Conservation (phyloP, 2,888 invertebrate species). For the Craniophora ligustri region DNA sequence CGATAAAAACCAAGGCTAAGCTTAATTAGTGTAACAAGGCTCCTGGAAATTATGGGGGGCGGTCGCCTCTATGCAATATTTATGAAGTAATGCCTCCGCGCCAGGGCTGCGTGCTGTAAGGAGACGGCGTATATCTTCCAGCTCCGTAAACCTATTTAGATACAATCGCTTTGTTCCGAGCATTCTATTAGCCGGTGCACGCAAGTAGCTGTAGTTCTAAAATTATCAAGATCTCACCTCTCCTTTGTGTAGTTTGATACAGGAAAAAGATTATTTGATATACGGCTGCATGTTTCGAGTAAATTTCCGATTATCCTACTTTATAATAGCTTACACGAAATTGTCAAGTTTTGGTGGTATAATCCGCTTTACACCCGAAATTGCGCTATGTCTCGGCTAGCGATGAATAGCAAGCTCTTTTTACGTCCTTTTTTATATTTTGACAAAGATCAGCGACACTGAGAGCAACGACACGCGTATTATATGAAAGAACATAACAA, state of each 20-base stretch:
- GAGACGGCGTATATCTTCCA: conserved; percentile 62
- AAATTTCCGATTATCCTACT: conserved; percentile 25
- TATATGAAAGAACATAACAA: conserved; percentile 21
- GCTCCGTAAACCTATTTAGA: conserved; percentile 73
- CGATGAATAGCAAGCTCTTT: conserved; percentile 3
- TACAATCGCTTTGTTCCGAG: conserved; percentile 67
- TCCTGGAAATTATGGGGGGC: conserved; percentile 62
- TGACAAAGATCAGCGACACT: conserved; percentile 18
- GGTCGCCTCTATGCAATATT: conserved; percentile 59
- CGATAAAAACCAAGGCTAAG: conserved; percentile 61
- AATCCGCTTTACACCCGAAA: not conserved
- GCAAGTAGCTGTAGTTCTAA: conserved; percentile 55
- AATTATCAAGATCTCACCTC: conserved; percentile 44
- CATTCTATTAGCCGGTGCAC: conserved; percentile 68
- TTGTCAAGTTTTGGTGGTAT: conserved; percentile 3
- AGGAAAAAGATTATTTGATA: conserved; percentile 36
- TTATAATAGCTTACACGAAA: conserved; percentile 14
- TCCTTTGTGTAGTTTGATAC: conserved; percentile 36
- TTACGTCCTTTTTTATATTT: conserved; percentile 19
- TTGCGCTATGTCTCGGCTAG: conserved; percentile 3
- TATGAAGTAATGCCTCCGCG: conserved; percentile 50
- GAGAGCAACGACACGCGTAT: conserved; percentile 20
- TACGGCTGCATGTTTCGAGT: conserved; percentile 19
- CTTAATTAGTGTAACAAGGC: conserved; percentile 64
- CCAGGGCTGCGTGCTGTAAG: conserved; percentile 37